Conservation (phyloP, 2,797 vertebrate species). For the Acipenser oxyrinchus region DNA sequence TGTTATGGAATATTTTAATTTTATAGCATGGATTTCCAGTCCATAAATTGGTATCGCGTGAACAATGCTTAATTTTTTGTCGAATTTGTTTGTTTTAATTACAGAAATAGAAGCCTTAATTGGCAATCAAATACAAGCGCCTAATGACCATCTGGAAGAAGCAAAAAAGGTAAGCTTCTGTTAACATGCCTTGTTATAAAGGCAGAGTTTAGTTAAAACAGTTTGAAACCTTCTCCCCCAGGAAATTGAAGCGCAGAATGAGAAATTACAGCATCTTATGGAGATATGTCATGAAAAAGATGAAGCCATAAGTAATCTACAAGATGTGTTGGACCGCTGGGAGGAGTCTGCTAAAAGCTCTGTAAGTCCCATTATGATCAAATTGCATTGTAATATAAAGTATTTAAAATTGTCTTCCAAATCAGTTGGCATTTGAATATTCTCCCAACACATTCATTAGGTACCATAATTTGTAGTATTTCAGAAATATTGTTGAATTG, state of each 20-base stretch:
- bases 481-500: too few species aligned
- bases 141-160: slow-evolving; percentile 38
- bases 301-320: slow-evolving; percentile 45
- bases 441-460: too few species aligned
- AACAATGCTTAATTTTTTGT: too few species aligned
- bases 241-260: slow-evolving; percentile 51
- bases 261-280: slow-evolving; percentile 54
- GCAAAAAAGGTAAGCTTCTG: slow-evolving; percentile 48
- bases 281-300: slow-evolving; percentile 65
- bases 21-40: too few species aligned
- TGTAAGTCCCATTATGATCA: slow-evolving; percentile 23
- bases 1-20: neutral
- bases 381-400: too few species aligned
- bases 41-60: too few species aligned
- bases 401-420: too few species aligned
- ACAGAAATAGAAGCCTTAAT: neutral
- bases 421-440: too few species aligned
- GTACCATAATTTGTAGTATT: too few species aligned
- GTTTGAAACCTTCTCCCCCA: slow-evolving; percentile 21
- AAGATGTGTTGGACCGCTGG: slow-evolving; percentile 46
- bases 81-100: neutral
- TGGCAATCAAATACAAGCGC: slow-evolving; percentile 32
- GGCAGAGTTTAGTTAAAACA: too few species aligned
- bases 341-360: slow-evolving; percentile 43
- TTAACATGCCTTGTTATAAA: neutral